These are phyloP conservation scores for Enchytraeus crypticus DNA, from an alignment of 2,888 invertebrate species.

Conservation along the genomic window DNA sequence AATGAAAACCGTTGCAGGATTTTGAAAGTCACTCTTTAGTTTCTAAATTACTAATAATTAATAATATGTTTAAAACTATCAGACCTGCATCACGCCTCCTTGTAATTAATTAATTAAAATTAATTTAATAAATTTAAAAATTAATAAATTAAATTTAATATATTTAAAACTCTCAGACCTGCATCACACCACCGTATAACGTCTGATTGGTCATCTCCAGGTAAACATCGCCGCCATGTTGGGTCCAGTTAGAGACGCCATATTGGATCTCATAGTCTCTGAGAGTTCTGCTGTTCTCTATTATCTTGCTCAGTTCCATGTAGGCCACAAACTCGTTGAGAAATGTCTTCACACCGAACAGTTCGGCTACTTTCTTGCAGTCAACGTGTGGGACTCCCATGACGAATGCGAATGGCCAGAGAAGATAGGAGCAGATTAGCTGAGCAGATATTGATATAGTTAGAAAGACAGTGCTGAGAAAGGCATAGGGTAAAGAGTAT, in stretches of 20 bases:
- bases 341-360: constrained; percentile 83
- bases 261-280: constrained; percentile 3
- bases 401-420: constrained; percentile 78
- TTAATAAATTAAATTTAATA: no score
- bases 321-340: constrained; percentile 90
- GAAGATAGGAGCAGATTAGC: constrained; percentile 68
- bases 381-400: constrained; percentile 64
- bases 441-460: constrained; percentile 28
- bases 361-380: constrained; percentile 65
- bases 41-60: no score
- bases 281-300: constrained; percentile 10
- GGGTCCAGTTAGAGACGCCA: constrained; percentile 7
- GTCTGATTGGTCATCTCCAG: background rate
- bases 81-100: no score
- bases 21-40: no score
- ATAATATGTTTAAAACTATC: no score
- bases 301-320: constrained; percentile 54
- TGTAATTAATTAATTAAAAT: no score
- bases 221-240: background rate
- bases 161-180: no score
- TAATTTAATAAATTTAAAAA: no score
- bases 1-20: no score
- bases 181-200: no score
- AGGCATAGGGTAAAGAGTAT: no score
- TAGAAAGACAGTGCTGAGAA: no score